These are phyloP conservation scores for Salpingus planirostris DNA, from an alignment of 2,888 invertebrate genomes.

Conservation along the genomic window DNA sequence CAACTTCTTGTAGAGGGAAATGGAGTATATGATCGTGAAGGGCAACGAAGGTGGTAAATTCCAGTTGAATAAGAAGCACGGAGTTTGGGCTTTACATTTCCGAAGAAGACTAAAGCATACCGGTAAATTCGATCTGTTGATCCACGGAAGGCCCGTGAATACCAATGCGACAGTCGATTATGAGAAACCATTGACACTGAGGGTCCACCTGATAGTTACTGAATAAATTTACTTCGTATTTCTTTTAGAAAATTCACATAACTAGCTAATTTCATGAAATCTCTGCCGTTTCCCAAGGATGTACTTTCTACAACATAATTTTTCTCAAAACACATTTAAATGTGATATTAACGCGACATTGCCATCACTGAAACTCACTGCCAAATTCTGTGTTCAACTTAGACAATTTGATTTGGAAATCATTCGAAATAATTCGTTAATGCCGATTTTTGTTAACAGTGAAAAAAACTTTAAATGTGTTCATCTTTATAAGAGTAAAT, in stretches of 20 bases:
- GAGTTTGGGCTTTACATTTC: conserved; percentile 54
- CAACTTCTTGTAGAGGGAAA: conserved; percentile 43
- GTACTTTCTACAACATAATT: neutral
- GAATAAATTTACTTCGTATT: conserved; percentile 36
- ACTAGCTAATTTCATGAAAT: no score
- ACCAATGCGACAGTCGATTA: conserved; percentile 36
- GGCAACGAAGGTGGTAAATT: conserved; percentile 52
- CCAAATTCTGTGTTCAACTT: conserved; percentile 19
- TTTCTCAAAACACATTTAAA: conserved; percentile 7
- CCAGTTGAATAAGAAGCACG: conserved; percentile 48
- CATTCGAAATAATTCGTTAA: neutral
- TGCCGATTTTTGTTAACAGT: no score
- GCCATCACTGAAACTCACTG: conserved; percentile 21
- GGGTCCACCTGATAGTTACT: conserved; percentile 45
- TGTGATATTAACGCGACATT: conserved; percentile 20
- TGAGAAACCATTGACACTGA: conserved; percentile 48
- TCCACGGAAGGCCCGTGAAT: conserved; percentile 43
- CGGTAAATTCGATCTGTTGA: conserved; percentile 47
- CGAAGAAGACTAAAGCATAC: conserved; percentile 46
- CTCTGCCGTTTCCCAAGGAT: neutral
- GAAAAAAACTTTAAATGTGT: no score
- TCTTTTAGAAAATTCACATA: no score
- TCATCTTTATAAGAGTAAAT: no score
- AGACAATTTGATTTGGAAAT: conserved; percentile 7
- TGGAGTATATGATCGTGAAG: conserved; percentile 48